Percentiles rank a stretch among this genome's conserved stretches.
phyloP scores from a whole-genome alignment of 2,888 invertebrate species.

The Apodemia mormo region DNA sequence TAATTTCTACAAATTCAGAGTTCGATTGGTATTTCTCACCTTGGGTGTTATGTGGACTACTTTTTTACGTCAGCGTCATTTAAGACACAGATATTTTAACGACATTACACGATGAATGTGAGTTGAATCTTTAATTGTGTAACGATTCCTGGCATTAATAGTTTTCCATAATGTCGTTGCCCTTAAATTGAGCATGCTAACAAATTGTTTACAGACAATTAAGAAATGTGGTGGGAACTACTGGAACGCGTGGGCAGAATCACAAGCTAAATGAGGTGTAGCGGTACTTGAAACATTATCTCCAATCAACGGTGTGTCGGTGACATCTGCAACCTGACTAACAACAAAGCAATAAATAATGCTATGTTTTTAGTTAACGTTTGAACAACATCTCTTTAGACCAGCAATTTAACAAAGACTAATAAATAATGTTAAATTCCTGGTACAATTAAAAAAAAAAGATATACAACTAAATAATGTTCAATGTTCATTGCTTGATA shows the following conservation, averaged over 20 bases:
- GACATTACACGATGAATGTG: constrained; percentile 77
- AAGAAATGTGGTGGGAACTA: constrained; percentile 71
- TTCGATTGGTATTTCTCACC: constrained; percentile 73
- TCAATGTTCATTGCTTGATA: background rate
- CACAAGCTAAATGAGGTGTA: constrained; percentile 77
- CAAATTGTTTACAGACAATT: constrained; percentile 75
- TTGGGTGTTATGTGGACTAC: constrained; percentile 58
- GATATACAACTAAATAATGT: constrained; percentile 1
- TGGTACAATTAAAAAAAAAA: background rate
- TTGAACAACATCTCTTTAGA: background rate
- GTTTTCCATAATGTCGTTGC: constrained; percentile 70
- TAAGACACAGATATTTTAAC: constrained; percentile 80
- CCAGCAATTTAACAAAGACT: background rate
- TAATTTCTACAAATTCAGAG: constrained; percentile 44
- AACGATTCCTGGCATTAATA: constrained; percentile 59
- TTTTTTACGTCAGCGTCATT: constrained; percentile 72
- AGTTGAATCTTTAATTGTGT: constrained; percentile 76
- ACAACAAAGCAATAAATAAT: constrained; percentile 20
- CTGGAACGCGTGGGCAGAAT: constrained; percentile 72
- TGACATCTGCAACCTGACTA: constrained; percentile 22
- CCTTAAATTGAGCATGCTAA: constrained; percentile 75
- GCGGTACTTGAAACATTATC: constrained; percentile 60
- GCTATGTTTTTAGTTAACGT: constrained; percentile 12
- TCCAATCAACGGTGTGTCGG: constrained; percentile 58
- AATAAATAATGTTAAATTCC: background rate